phyloP scores from a whole-genome alignment of 2,888 invertebrate genomes.

The Eilema caniola region DNA sequence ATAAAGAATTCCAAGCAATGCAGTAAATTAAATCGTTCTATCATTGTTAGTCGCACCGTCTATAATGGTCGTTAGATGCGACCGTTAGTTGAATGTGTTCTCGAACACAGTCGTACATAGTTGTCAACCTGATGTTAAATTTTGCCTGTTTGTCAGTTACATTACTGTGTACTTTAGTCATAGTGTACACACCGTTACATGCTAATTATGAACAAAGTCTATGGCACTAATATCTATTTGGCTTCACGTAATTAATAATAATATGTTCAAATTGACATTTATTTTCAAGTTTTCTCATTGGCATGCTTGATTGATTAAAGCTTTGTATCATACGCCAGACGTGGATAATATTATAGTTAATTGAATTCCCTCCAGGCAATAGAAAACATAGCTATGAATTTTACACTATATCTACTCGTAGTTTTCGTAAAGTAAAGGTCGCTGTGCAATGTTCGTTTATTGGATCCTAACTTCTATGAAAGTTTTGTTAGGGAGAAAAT shows the following conservation, averaged over 20 bases:
- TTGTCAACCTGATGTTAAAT: constrained; percentile 60
- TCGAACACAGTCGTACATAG: constrained; percentile 40
- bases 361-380: constrained; percentile 25
- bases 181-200: constrained; percentile 59
- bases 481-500: no score
- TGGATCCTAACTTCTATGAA: no score
- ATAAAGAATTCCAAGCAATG: constrained; percentile 21
- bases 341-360: constrained; percentile 11
- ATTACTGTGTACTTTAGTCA: constrained; percentile 57
- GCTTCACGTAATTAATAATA: constrained; percentile 56
- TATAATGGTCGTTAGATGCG: constrained; percentile 27
- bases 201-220: constrained; percentile 70
- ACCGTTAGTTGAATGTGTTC: constrained; percentile 47
- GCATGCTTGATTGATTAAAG: constrained; percentile 26
- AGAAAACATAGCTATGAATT: neutral
- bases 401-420: constrained; percentile 7
- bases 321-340: constrained; percentile 13
- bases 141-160: constrained; percentile 62
- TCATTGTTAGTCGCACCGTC: constrained; percentile 22
- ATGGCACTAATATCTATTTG: constrained; percentile 54
- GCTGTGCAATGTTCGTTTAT: neutral
- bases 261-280: constrained; percentile 41
- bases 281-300: constrained; percentile 34
- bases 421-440: constrained; percentile 9
- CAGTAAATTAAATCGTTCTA: constrained; percentile 32